A percentile compares a stretch with the other conserved stretches of the same genome.
Evolutionary conservation across 2,888 invertebrate genomes (phyloP).

Genomic region (Andrena minutula): DNA sequence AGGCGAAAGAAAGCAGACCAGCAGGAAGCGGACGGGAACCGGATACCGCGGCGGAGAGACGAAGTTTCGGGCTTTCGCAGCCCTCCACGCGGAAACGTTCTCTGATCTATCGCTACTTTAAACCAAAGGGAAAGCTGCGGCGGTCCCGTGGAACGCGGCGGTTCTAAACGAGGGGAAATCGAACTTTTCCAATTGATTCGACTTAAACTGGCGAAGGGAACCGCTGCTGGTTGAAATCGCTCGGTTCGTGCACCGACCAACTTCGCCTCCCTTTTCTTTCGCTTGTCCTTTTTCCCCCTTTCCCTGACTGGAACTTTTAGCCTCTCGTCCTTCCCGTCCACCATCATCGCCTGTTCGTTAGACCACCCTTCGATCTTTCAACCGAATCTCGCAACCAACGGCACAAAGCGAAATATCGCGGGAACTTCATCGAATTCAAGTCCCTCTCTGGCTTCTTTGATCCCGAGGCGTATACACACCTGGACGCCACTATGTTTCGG

Average conservation of each 20-base stretch:
- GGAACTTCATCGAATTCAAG: conserved; percentile 54
- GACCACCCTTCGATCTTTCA: conserved; percentile 36
- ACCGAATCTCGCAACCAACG: conserved; percentile 37
- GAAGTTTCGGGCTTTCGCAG: conserved; percentile 68
- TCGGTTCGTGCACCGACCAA: conserved; percentile 19
- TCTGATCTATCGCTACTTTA: conserved; percentile 74
- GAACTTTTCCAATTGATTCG: conserved; percentile 81
- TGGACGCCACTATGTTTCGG: conserved; percentile 45
- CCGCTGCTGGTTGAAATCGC: conserved; percentile 62
- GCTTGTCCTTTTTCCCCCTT: conserved; percentile 9
- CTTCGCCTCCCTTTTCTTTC: conserved; percentile 17
- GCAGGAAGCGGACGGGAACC: conserved; percentile 52
- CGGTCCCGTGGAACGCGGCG: conserved; percentile 64
- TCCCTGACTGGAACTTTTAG: conserved; percentile 20
- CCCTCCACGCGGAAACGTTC: conserved; percentile 67
- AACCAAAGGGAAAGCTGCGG: conserved; percentile 67
- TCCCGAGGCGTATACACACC: neutral
- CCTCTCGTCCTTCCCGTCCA: conserved; percentile 12
- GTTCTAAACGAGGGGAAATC: conserved; percentile 74
- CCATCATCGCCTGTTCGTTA: conserved; percentile 29
- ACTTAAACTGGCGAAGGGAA: conserved; percentile 75
- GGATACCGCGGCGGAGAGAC: conserved; percentile 55
- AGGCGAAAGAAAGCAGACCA: conserved; percentile 47
- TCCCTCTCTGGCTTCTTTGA: conserved; percentile 14
- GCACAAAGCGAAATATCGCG: conserved; percentile 64